Evolutionary conservation across 2,113 vertebrate species (phyloP).

Genomic region (Lynx canadensis): DNA sequence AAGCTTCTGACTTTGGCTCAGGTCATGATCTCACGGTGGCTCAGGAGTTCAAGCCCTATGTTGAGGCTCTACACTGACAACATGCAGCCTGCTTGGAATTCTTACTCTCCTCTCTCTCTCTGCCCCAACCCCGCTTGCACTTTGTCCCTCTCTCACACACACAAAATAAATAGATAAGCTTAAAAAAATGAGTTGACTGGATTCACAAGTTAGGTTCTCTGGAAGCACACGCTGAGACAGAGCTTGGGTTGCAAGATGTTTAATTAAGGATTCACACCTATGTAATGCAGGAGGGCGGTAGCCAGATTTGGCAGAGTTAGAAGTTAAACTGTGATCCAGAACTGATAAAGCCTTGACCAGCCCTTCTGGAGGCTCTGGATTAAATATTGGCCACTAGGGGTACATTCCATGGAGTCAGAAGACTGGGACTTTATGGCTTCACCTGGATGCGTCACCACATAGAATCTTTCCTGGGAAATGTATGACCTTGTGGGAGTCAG

Average conservation of each 20-base stretch:
- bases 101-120: no score
- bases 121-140: no score
- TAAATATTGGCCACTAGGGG: background rate
- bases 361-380: background rate
- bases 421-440: background rate
- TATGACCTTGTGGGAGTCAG: background rate
- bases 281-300: background rate
- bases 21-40: no score
- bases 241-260: background rate
- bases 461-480: background rate
- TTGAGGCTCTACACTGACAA: no score
- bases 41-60: no score
- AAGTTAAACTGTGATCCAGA: background rate
- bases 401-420: background rate
- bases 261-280: background rate
- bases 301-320: background rate
- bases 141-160: no score
- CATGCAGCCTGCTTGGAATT: no score
- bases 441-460: background rate
- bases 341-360: background rate
- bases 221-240: background rate
- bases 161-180: no score
- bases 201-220: background rate
- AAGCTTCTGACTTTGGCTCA: no score
- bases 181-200: background rate